A percentile compares a stretch with the other conserved stretches of the same genome.
These are phyloP conservation scores for Sebastes kiyomatsui DNA, from an alignment of 2,797 vertebrate genomes.

Conservation along the genomic window DNA sequence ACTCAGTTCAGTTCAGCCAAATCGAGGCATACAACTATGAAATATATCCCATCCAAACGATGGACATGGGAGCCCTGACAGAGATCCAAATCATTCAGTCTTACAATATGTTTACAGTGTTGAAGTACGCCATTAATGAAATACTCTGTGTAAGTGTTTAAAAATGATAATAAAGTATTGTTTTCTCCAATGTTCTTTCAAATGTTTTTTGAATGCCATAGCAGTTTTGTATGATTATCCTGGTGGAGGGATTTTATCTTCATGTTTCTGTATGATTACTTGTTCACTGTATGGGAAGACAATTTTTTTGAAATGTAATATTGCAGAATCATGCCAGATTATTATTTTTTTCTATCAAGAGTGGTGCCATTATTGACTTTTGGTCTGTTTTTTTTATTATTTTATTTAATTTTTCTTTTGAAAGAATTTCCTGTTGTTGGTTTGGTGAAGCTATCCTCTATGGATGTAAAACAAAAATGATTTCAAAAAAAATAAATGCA, in stretches of 20 bases:
- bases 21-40: constrained; percentile 50
- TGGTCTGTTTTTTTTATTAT: constrained; percentile 85
- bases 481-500: constrained; percentile 21
- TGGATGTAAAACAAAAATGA: constrained; percentile 88
- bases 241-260: constrained; percentile 92
- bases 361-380: constrained; percentile 86
- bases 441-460: constrained; percentile 93
- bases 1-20: constrained; percentile 35
- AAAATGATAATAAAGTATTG: constrained; percentile 89
- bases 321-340: constrained; percentile 94
- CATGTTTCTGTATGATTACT: constrained; percentile 78
- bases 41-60: constrained; percentile 41
- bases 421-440: constrained; percentile 88
- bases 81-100: constrained; percentile 91
- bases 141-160: constrained; percentile 97
- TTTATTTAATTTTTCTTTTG: constrained; percentile 83
- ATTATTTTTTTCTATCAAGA: constrained; percentile 82
- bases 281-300: constrained; percentile 75
- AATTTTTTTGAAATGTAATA: constrained; percentile 92
- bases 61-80: constrained; percentile 75
- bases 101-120: constrained; percentile 99
- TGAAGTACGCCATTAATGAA: constrained; percentile 95
- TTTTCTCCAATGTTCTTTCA: constrained; percentile 91
- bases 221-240: constrained; percentile 91
- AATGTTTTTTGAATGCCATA: constrained; percentile 89